A percentile compares a stretch with the other conserved stretches of the same genome.
phyloP scores from a whole-genome alignment of 2,113 vertebrate genomes.

The Oriolus oriolus region DNA sequence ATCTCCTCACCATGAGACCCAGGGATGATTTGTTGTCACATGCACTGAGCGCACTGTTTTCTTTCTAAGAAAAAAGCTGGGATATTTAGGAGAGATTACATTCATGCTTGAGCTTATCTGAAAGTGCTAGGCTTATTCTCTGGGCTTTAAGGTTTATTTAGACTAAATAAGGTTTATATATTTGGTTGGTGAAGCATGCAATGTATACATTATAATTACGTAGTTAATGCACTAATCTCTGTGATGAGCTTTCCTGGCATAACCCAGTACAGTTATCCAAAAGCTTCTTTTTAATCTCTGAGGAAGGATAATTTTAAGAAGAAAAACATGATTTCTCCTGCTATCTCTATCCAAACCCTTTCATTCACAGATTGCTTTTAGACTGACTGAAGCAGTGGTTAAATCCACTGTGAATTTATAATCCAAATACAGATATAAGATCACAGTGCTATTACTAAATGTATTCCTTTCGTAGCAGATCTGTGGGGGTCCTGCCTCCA shows the following conservation, averaged over 20 bases:
- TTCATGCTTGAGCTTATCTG: not conserved
- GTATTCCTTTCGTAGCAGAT: not conserved
- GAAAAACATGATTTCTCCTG: not conserved
- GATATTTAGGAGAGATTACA: not conserved
- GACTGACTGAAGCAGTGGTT: not conserved
- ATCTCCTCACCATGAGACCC: not conserved
- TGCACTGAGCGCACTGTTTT: not conserved
- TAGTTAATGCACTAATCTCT: conserved; percentile 7
- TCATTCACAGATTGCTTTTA: not conserved
- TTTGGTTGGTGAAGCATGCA: not conserved
- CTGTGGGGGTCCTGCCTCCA: not conserved
- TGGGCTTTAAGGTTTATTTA: not conserved
- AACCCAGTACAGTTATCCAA: not conserved
- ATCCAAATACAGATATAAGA: not conserved
- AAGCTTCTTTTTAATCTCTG: not conserved
- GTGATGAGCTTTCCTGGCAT: conserved; percentile 4
- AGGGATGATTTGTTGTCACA: not conserved
- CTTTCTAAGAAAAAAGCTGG: not conserved
- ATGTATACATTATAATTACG: not conserved
- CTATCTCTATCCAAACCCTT: not conserved
- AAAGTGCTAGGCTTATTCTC: conserved; percentile 3
- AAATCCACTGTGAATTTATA: not conserved
- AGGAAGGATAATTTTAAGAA: not conserved
- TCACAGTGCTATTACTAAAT: not conserved
- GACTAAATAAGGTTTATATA: not conserved